A percentile compares a stretch with the other conserved stretches of the same genome.
phyloP scores from a whole-genome alignment of 1,140 invertebrate species.

The Oedothorax gibbosus region DNA sequence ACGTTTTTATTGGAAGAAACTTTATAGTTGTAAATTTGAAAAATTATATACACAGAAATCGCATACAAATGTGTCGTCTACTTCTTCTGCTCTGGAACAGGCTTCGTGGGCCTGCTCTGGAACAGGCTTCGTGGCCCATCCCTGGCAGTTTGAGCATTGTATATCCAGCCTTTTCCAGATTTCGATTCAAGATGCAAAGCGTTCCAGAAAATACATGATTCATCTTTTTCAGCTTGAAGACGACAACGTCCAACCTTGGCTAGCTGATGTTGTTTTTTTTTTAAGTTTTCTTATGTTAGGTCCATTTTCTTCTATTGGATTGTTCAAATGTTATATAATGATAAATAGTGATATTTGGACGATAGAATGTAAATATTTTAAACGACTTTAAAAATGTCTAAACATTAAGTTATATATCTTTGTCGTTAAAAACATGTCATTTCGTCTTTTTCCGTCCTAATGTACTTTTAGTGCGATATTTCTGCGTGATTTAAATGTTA shows the following conservation, averaged over 20 bases:
- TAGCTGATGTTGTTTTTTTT: not conserved
- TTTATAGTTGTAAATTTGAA: not conserved
- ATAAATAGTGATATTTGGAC: too few species aligned
- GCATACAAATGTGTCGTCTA: not conserved
- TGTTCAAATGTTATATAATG: too few species aligned
- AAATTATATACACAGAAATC: not conserved
- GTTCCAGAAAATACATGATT: not conserved
- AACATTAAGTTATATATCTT: too few species aligned
- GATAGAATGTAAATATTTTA: too few species aligned
- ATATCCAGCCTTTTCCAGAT: not conserved
- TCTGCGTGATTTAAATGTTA: too few species aligned
- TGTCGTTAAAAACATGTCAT: too few species aligned
- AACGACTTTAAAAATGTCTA: too few species aligned
- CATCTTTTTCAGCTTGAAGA: not conserved
- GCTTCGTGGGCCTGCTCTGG: not conserved
- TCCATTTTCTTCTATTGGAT: too few species aligned
- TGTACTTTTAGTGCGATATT: too few species aligned
- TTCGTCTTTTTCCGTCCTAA: too few species aligned
- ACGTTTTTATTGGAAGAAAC: not conserved
- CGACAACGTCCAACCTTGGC: too few species aligned
- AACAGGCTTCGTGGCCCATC: constrained; percentile 3
- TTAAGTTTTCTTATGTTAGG: too few species aligned
- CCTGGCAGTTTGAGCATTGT: constrained; percentile 3
- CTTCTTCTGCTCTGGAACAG: constrained; percentile 13
- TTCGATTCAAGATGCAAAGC: not conserved